Base-by-base conservation (phyloP, 2,797 vertebrate genomes). In the Adelosebastes latens region DNA sequence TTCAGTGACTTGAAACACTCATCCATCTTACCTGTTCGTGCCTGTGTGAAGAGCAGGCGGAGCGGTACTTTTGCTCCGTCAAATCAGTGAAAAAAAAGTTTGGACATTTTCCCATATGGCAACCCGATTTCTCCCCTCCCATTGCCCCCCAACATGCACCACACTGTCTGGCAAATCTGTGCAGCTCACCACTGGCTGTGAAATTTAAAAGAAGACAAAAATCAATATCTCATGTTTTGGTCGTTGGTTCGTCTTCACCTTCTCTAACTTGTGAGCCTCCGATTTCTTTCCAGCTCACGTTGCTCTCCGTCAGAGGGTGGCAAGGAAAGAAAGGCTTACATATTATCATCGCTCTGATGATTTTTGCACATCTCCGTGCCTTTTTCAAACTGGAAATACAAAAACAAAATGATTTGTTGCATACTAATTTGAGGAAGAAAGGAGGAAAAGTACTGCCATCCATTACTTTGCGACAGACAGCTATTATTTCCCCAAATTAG, bases 1-100 rank as follows among this genome's bases (percentile, higher is more conserved):
- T 93, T 87, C 79, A 93, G 85, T 93, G 91, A 93, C 91, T 94
- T 78, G 83, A 90, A 90, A 90, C 89, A 88, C 84, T 84, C 92
- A 95, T 95, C 87, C 91, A 91, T 94, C 75, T 91, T 88, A 87
- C 87, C 79, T 92, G 77, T 92, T 49, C 60, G 82, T 92, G 71
- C 87, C 89, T 88, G 73, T 90, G 77, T 90, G 85, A 90, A 90
- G 93, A 92, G 87, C 88, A 87, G 87, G 83, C 76, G 76, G 85
- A 91, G 89, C 79, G 31, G 27, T 83, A 74, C 73, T 75, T 84
- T 84, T 83, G 87, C 81, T 90, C 66, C 52, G 81, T 89, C 78
- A 84, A 81, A 72, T 87, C 20, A 24, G 75, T 87, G 88, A 83
- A 91, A 87, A 87, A 58, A 88, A 78, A 80, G 66, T 92, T 88